Base-by-base conservation (phyloP, 2,797 vertebrate genomes). In the Spondyliosoma cantharus region DNA sequence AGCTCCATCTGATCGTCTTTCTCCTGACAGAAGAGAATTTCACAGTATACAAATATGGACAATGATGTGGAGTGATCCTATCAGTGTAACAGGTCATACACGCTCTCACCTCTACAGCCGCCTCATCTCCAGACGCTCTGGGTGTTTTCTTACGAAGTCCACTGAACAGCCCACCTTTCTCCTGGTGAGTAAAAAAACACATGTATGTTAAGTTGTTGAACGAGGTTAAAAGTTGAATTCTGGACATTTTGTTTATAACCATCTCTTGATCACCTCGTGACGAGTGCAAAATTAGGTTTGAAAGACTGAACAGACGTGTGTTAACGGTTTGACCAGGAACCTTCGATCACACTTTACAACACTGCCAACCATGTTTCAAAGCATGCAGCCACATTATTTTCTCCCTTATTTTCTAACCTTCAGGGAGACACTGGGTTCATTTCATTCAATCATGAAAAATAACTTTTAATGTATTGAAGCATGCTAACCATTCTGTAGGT, bases 161-260 rank as follows among this genome's bases (percentile, higher is more conserved):
- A 27, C 89, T 83, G 73, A 88, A 87, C 42, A 87, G 53, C 2
- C 88, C 86, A 1, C 79, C 86, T 82, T 88, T 86, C 72, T 87
- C 85, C 91, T 90, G 73, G 72, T 0, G 4, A 42, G 61, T 17
- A 11, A 24, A 67, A 42, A 53, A 3, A 1, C 22, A 68, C 49
- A 62, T 45, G 11, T 57, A 24, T 13, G 19, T 5, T 37, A 12
- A n/a, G 5, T 43, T 53, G 5, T 27, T 16, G 14, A 46, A 1
- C 46, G 5, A 15, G 27, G 13, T 42, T 27, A 24, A 20, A 5
- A 59, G 52, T 53, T 75, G n/a, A 3, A 46, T 46, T 17, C 46
- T 7, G 32, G 50, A 46, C 29, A 25, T 5, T 25, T 58, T 22
- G 53, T 42, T 71, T 14, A 27, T 43, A 16, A 42, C 22, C 37